Conservation (phyloP, 2,888 invertebrate genomes). For the Stenolophus ochropezus region DNA sequence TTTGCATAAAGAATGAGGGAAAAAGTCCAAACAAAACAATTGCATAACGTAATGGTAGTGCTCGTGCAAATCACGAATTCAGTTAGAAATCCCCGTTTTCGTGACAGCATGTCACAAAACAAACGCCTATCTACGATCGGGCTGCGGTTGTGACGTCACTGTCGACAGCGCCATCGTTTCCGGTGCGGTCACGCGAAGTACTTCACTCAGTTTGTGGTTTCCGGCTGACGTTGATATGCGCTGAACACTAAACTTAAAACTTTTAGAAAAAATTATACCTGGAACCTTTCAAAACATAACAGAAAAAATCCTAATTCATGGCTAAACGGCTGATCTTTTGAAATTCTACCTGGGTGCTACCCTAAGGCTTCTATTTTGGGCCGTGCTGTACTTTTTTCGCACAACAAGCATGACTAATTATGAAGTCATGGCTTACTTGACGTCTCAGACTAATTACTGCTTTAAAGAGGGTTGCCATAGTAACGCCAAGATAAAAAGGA, state of each 20-base stretch:
- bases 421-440: constrained; percentile 57
- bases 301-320: constrained; percentile 1
- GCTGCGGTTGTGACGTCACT: constrained; percentile 45
- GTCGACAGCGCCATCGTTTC: constrained; percentile 51
- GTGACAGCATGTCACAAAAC: constrained; percentile 20
- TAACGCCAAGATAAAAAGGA: constrained; percentile 34
- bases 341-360: background rate
- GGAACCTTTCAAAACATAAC: background rate
- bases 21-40: background rate
- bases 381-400: constrained; percentile 34
- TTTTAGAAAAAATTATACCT: background rate
- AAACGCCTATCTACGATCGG: constrained; percentile 27
- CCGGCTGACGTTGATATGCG: constrained; percentile 31
- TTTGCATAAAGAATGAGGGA: background rate
- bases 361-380: background rate
- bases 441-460: constrained; percentile 46
- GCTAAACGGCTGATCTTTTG: background rate
- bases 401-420: constrained; percentile 52
- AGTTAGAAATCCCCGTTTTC: background rate
- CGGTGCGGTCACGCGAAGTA: constrained; percentile 43
- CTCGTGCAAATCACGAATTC: constrained; percentile 1
- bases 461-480: constrained; percentile 50
- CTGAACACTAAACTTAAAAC: background rate
- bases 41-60: background rate
- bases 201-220: constrained; percentile 44